These are phyloP conservation scores for Oophaga sylvatica DNA, from an alignment of 2,797 vertebrate species.

Conservation along the genomic window DNA sequence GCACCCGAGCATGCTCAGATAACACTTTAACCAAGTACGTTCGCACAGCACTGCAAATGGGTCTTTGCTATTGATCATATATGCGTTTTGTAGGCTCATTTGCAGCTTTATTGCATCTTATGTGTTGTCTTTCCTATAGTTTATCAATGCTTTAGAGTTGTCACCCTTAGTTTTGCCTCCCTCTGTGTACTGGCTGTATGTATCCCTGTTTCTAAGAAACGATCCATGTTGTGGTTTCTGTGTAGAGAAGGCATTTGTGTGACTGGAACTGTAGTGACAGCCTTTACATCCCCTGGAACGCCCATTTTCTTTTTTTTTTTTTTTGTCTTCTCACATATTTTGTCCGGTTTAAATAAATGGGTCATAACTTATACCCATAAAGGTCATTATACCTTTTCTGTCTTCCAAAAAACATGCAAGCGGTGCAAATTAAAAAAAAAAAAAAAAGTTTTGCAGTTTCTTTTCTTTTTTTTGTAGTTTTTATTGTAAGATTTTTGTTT, in stretches of 20 bases:
- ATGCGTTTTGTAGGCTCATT: background rate
- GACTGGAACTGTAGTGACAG: background rate
- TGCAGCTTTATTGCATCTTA: background rate
- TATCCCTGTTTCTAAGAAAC: slow-evolving; percentile 47
- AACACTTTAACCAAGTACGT: too few relatives aligned
- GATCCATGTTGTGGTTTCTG: slow-evolving; percentile 28
- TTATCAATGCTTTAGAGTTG: background rate
- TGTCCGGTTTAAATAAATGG: background rate
- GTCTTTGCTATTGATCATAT: too few relatives aligned
- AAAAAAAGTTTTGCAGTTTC: too few relatives aligned
- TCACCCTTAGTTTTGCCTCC: background rate
- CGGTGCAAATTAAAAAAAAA: too few relatives aligned
- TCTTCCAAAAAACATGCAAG: too few relatives aligned
- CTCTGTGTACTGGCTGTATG: background rate
- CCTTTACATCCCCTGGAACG: background rate
- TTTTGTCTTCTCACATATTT: background rate
- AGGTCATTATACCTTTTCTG: too few relatives aligned
- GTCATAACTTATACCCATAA: background rate
- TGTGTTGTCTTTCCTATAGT: background rate
- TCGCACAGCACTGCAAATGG: too few relatives aligned
- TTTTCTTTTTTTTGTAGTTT: too few relatives aligned
- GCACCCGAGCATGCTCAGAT: too few relatives aligned
- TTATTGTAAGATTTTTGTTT: too few relatives aligned
- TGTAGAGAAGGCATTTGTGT: background rate
- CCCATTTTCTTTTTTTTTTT: background rate